Conservation (phyloP, 2,113 vertebrate genomes). For the Sturnira hondurensis region DNA sequence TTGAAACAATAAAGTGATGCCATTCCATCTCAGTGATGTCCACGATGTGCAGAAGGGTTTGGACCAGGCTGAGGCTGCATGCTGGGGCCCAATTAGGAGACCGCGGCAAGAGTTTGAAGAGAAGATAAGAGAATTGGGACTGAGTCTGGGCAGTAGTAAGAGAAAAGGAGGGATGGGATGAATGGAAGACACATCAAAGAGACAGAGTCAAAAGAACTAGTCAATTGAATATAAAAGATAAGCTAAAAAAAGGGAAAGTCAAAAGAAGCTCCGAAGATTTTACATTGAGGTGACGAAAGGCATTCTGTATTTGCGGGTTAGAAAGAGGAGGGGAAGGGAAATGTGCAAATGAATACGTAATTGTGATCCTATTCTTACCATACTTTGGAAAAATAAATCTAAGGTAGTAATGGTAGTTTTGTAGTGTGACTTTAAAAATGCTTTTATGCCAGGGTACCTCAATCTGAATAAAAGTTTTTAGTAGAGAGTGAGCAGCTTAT, state of each 20-base stretch:
- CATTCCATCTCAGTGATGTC: background rate
- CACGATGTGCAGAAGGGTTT: background rate
- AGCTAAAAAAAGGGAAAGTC: background rate
- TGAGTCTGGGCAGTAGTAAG: background rate
- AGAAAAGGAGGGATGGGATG: background rate
- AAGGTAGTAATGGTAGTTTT: background rate
- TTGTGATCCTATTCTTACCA: background rate
- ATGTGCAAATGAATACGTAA: background rate
- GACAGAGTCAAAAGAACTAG: background rate
- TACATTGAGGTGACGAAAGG: background rate
- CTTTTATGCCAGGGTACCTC: background rate
- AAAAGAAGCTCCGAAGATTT: constrained; percentile 1
- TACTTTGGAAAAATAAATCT: background rate
- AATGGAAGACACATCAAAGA: constrained; percentile 9
- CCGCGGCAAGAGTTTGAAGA: background rate
- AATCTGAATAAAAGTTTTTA: background rate
- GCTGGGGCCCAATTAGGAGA: background rate
- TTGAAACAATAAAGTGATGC: background rate
- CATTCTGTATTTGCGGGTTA: background rate
- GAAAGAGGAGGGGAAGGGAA: background rate
- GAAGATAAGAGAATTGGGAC: background rate
- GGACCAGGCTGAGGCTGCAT: background rate
- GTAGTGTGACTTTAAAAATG: background rate
- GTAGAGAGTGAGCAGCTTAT: background rate
- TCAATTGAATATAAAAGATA: background rate